These are phyloP conservation scores for Stichopus horrens DNA, from an alignment of 53 echinoderm and acorn worm genomes.

Conservation along the genomic window DNA sequence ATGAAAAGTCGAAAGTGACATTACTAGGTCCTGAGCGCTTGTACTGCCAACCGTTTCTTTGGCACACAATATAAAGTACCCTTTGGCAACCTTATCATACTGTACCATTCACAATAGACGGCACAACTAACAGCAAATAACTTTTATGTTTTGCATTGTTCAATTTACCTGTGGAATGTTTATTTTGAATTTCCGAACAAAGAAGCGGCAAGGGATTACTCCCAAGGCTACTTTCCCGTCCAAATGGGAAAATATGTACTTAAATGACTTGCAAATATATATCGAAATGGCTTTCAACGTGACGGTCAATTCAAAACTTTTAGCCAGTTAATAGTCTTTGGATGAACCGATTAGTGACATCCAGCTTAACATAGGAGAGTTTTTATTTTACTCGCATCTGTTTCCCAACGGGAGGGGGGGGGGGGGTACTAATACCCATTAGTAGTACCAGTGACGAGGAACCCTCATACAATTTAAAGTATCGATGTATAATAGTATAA, in stretches of 20 bases:
- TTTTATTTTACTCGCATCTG: too few relatives aligned
- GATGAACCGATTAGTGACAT: too few relatives aligned
- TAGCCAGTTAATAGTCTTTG: too few relatives aligned
- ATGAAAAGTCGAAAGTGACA: background rate
- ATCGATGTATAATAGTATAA: too few relatives aligned
- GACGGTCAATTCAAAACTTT: too few relatives aligned
- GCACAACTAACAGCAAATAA: slow-evolving; percentile 7
- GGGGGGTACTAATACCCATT: too few relatives aligned
- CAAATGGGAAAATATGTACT: background rate
- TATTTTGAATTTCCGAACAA: background rate
- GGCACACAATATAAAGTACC: slow-evolving; percentile 1
- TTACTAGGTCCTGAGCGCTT: background rate
- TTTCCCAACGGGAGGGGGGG: too few relatives aligned
- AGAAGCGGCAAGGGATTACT: background rate
- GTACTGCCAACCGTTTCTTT: background rate
- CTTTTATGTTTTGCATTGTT: slow-evolving; percentile 11
- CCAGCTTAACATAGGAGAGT: too few relatives aligned
- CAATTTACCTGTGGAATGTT: slow-evolving; percentile 13
- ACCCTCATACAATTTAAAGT: too few relatives aligned
- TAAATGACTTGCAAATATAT: background rate
- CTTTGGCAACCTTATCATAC: slow-evolving; percentile 24
- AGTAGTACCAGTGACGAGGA: too few relatives aligned
- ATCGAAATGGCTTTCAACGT: too few relatives aligned
- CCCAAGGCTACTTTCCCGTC: background rate
- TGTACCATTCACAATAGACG: slow-evolving; percentile 9